Evolutionary conservation across 2,113 vertebrate genomes (phyloP), one percentile per base, ranked within the genome.

Genomic region (Catagonus wagneri): DNA sequence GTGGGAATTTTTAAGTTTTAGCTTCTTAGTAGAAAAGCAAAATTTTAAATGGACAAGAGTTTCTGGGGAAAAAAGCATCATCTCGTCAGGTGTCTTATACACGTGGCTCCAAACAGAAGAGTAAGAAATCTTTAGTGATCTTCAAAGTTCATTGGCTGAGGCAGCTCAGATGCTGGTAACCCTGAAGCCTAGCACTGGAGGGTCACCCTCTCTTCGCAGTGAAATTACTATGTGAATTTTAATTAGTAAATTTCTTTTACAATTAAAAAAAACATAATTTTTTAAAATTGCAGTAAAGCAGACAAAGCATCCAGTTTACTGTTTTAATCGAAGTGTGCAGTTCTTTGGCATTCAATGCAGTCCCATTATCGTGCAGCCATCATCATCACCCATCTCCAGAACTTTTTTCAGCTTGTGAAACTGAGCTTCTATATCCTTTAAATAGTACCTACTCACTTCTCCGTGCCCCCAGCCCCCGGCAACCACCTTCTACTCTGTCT

Each of bases 181-280:
- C 44, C 17, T 58, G 19, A 76, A 86, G 25, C 23, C 54, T 90
- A 29, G 16, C 58, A 78, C 10, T 11, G 50, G 52, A 60, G 25
- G 74, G 15, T 60, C 58, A 54, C 12, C 36, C 19, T 86, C 20
- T 93, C 39, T 54, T 75, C 83, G 71, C 23, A 91, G 29, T 56
- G 72, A 86, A 81, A 60, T 63, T 39, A 83, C n/a, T 71, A 19
- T 9, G 44, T 94, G 85, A 68, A 60, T 93, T 93, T 54, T 65
- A 36, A 52, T 58, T 52, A 60, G 22, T n/a, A 90, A 89, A 92
- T 39, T 34, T 34, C 32, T 13, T 20, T 66, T 68, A 50, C 44
- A 22, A 58, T 68, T 71, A 52, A 84, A 95, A 44, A 44, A 44
- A 83, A 76, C 29, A 69, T 83, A 83, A 10, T 25, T 60, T 68